A percentile compares a stretch with the other conserved stretches of the same genome.
Conservation (phyloP, 2,113 vertebrate species). For the Nestor notabilis region DNA sequence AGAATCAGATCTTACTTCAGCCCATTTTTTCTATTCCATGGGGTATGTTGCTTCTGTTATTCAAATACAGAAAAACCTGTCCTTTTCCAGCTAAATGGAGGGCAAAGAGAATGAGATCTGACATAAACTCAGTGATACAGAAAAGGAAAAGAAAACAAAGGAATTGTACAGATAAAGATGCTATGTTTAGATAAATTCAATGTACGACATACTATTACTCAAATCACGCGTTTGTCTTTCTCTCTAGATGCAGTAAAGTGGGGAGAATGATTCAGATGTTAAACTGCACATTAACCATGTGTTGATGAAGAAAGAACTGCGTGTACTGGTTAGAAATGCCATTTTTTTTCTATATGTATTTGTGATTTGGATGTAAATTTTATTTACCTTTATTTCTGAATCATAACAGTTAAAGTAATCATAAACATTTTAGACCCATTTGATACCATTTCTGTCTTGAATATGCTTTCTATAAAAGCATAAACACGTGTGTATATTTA, state of each 20-base stretch:
- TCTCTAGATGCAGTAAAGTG: conserved; percentile 45
- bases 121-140: not conserved
- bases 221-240: not conserved
- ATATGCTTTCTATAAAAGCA: not conserved
- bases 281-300: not conserved
- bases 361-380: not conserved
- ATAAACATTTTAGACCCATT: not conserved
- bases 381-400: not conserved
- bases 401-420: not conserved
- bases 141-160: not conserved
- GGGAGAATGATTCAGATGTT: not conserved
- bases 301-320: not conserved
- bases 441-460: not conserved
- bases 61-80: not conserved
- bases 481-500: not conserved
- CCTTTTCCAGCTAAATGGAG: not conserved
- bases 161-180: not conserved
- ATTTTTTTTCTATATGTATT: not conserved
- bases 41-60: not conserved
- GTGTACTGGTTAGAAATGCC: conserved; percentile 48
- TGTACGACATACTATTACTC: not conserved
- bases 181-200: not conserved
- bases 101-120: not conserved
- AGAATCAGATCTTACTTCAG: not conserved
- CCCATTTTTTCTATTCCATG: not conserved